A percentile compares a stretch with the other conserved stretches of the same genome.
Conservation (phyloP, 2,888 invertebrate genomes). For the Folsomia manolachei region DNA sequence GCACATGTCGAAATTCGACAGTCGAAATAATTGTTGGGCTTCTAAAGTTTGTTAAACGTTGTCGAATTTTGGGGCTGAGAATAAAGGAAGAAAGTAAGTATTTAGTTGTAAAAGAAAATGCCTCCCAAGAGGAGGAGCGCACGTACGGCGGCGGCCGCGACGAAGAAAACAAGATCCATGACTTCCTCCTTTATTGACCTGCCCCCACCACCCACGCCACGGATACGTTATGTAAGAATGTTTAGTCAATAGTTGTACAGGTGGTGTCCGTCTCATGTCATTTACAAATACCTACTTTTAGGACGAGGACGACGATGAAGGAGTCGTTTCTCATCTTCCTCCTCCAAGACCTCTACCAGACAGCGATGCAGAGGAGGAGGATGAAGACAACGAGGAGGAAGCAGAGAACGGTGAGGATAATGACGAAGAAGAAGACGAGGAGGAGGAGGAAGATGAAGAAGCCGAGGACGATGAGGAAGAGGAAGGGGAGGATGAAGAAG, state of each 20-base stretch:
- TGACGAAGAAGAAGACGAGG: constrained; percentile 1
- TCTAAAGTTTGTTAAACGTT: no score
- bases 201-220: not conserved
- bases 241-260: not conserved
- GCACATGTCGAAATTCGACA: not conserved
- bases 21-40: no score
- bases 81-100: no score
- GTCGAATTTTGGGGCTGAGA: no score
- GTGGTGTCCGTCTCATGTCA: not conserved
- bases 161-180: not conserved
- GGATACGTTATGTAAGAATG: not conserved
- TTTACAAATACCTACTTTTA: not conserved
- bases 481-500: no score
- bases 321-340: not conserved
- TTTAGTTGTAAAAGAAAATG: not conserved
- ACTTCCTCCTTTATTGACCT: not conserved
- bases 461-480: not conserved
- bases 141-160: not conserved
- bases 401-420: not conserved
- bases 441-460: not conserved
- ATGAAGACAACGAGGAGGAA: not conserved
- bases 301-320: not conserved
- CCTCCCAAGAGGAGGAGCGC: not conserved
- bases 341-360: not conserved
- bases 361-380: not conserved